A percentile compares a stretch with the other conserved stretches of the same genome.
Evolutionary conservation across 1,140 invertebrate genomes (phyloP).

Genomic region (Limonius californicus): DNA sequence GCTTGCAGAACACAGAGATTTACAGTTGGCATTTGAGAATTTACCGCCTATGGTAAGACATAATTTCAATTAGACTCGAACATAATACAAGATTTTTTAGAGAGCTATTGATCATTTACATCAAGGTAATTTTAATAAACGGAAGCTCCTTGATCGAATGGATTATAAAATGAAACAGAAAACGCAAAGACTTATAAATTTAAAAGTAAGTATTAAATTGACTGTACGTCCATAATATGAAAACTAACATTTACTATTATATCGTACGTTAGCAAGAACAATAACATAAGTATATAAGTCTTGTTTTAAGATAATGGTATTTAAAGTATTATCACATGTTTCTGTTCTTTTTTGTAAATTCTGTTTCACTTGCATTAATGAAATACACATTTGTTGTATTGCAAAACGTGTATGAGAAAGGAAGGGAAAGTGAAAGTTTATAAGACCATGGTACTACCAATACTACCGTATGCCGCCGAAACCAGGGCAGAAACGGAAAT

Average conservation of each 20-base stretch:
- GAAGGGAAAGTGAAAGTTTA: neutral
- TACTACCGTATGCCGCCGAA: neutral
- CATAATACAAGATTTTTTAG: too few species aligned
- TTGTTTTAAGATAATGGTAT: too few species aligned
- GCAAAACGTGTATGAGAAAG: neutral
- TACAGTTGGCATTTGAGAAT: conserved; percentile 57
- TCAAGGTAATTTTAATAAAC: conserved; percentile 56
- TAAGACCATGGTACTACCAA: neutral
- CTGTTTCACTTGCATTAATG: too few species aligned
- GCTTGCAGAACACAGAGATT: conserved; percentile 52
- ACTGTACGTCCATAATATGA: too few species aligned
- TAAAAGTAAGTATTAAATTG: conserved; percentile 52
- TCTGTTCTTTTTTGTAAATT: too few species aligned
- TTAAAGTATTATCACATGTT: too few species aligned
- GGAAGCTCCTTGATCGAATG: conserved; percentile 56
- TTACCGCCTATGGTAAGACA: conserved; percentile 40
- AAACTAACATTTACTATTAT: too few species aligned
- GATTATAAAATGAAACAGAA: conserved; percentile 55
- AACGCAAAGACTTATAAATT: conserved; percentile 52
- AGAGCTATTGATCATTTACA: conserved; percentile 53
- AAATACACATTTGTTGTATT: neutral
- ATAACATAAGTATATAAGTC: too few species aligned
- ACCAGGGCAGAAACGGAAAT: neutral
- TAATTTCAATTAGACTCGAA: too few species aligned
- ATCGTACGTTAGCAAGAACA: too few species aligned